Conservation (phyloP, 2,797 vertebrate species). For the Gymnoscopelus microlampas region DNA sequence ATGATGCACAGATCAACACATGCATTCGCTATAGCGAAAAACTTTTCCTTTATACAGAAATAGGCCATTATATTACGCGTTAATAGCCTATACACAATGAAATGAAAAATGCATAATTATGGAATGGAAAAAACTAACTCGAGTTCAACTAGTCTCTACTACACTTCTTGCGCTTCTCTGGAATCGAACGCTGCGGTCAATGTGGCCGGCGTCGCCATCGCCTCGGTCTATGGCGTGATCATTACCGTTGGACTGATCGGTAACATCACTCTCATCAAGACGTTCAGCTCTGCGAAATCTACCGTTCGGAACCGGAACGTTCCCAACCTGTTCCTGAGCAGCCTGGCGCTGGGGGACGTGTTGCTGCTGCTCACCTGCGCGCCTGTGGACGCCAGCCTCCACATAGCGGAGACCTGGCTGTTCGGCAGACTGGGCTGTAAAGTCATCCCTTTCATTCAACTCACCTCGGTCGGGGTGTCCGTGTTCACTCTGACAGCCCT, state of each 20-base stretch:
- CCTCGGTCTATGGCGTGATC: constrained; percentile 88
- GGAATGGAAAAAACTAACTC: background rate
- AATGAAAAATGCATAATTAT: too few relatives aligned
- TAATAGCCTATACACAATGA: too few relatives aligned
- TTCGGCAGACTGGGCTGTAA: constrained; percentile 95
- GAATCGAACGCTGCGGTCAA: constrained; percentile 12
- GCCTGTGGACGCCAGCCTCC: constrained; percentile 95
- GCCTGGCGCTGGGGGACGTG: constrained; percentile 93
- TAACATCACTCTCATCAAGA: constrained; percentile 94
- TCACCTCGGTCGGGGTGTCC: constrained; percentile 96
- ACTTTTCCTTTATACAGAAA: too few relatives aligned
- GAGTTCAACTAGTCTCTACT: too few relatives aligned
- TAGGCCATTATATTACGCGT: too few relatives aligned
- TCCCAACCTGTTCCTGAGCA: constrained; percentile 96
- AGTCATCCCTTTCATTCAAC: constrained; percentile 95
- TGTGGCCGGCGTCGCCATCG: constrained; percentile 87
- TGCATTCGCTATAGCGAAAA: too few relatives aligned
- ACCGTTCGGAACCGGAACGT: constrained; percentile 90
- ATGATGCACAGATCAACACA: too few relatives aligned
- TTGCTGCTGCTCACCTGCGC: constrained; percentile 93
- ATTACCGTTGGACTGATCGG: constrained; percentile 89
- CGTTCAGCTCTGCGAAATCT: constrained; percentile 91
- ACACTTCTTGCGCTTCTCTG: too few relatives aligned
- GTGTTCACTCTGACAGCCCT: constrained; percentile 97
- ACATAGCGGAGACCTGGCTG: constrained; percentile 91